phyloP scores from a whole-genome alignment of 2,888 invertebrate genomes.

The Torymus texanus region DNA sequence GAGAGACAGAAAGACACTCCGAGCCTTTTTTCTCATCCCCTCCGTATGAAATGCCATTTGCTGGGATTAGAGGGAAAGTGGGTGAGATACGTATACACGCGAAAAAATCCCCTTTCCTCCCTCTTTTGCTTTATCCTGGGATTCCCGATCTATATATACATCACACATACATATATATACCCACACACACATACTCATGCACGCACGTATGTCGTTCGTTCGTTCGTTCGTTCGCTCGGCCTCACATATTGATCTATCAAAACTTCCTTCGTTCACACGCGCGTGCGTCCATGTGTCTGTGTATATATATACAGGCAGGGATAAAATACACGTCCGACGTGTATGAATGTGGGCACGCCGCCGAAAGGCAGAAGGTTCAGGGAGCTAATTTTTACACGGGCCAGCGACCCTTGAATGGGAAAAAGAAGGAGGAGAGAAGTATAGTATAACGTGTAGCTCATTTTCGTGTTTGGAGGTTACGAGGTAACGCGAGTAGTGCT shows the following conservation, averaged over 20 bases:
- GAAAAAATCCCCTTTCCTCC: conserved; percentile 26
- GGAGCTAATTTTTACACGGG: conserved; percentile 32
- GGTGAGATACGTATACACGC: conserved; percentile 16
- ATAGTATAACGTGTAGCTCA: neutral
- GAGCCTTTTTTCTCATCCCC: no score
- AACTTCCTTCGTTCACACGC: neutral
- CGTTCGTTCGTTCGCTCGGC: neutral
- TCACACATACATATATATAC: no score
- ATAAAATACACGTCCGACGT: neutral
- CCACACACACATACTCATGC: no score
- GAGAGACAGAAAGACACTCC: no score
- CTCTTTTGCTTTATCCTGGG: neutral
- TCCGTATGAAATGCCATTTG: conserved; percentile 14
- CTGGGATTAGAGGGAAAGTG: conserved; percentile 5
- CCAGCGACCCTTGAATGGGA: neutral
- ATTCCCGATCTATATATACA: no score
- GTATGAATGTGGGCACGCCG: neutral
- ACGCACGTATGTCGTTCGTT: no score
- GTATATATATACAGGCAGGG: neutral
- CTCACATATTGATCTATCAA: conserved; percentile 34
- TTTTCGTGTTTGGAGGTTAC: neutral
- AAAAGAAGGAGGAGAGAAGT: neutral
- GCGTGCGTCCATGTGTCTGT: neutral
- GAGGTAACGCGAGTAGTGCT: no score
- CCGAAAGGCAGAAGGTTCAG: neutral